Conservation (phyloP, 2,888 invertebrate species). For the Apoda limacodes region DNA sequence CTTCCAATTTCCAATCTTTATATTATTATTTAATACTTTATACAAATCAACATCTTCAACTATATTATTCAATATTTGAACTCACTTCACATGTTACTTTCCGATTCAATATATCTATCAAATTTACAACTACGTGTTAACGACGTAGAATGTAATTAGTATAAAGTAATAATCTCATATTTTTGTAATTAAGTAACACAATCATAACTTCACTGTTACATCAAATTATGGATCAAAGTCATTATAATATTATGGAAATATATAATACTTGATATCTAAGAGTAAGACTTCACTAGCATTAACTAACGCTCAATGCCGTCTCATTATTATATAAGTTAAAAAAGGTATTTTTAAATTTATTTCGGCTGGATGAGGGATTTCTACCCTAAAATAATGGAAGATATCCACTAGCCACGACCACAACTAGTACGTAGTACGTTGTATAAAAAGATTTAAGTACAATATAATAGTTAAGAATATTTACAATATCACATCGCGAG, state of each 20-base stretch:
- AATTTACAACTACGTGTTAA: conserved; percentile 39
- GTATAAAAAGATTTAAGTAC: conserved; percentile 51
- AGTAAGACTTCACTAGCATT: too few species aligned
- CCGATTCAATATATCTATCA: conserved; percentile 38
- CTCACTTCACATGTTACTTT: conserved; percentile 28
- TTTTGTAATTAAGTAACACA: too few species aligned
- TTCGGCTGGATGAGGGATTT: conserved; percentile 18
- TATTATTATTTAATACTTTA: conserved; percentile 46
- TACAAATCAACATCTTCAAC: conserved; percentile 46
- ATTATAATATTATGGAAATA: too few species aligned
- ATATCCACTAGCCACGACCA: too few species aligned
- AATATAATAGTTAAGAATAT: conserved; percentile 36
- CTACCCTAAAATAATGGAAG: conserved; percentile 14
- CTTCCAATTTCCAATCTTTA: conserved; percentile 56
- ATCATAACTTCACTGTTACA: too few species aligned
- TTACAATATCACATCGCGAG: conserved; percentile 53
- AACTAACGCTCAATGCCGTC: too few species aligned
- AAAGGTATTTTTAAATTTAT: too few species aligned
- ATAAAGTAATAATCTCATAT: conserved; percentile 41
- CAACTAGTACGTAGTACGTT: conserved; percentile 28
- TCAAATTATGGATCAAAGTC: too few species aligned
- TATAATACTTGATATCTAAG: too few species aligned
- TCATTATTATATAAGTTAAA: too few species aligned
- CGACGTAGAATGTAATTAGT: too few species aligned
- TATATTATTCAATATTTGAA: conserved; percentile 26